Evolutionary conservation across 2,113 vertebrate species (phyloP).

Genomic region (Pelecanus crispus): DNA sequence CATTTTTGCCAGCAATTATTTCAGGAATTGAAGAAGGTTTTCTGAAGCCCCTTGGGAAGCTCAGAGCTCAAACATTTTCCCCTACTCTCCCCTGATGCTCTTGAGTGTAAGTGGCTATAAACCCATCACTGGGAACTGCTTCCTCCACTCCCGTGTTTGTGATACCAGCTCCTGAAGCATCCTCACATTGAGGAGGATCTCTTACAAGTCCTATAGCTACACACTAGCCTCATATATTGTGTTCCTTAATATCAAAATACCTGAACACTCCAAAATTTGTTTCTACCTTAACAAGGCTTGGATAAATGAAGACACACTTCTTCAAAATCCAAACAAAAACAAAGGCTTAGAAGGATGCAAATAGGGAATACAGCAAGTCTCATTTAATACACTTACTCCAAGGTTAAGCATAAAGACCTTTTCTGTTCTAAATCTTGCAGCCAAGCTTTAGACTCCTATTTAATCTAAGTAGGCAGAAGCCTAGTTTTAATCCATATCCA

Average conservation of each 20-base stretch:
- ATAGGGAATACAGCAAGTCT: background rate
- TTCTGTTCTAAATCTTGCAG: background rate
- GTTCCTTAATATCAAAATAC: background rate
- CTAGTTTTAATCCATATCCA: background rate
- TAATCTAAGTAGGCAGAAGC: background rate
- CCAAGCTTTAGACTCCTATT: background rate
- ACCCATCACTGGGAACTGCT: background rate
- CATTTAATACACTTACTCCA: background rate
- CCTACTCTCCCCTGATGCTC: background rate
- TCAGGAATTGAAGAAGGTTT: background rate
- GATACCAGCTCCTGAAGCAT: background rate
- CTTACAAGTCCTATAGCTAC: background rate
- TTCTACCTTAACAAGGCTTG: background rate
- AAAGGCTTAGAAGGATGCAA: background rate
- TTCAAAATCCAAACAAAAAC: background rate
- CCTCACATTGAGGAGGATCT: background rate
- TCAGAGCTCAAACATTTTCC: background rate
- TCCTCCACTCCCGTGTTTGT: background rate
- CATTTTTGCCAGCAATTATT: conserved; percentile 26
- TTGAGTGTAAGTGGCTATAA: too few species aligned
- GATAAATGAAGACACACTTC: background rate
- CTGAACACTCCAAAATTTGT: background rate
- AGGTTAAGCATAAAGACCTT: background rate
- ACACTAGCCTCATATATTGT: background rate
- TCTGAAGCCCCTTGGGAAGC: background rate